These are phyloP conservation scores for Brachionus calyciflorus DNA, from an alignment of 1,140 invertebrate species.

Conservation along the genomic window DNA sequence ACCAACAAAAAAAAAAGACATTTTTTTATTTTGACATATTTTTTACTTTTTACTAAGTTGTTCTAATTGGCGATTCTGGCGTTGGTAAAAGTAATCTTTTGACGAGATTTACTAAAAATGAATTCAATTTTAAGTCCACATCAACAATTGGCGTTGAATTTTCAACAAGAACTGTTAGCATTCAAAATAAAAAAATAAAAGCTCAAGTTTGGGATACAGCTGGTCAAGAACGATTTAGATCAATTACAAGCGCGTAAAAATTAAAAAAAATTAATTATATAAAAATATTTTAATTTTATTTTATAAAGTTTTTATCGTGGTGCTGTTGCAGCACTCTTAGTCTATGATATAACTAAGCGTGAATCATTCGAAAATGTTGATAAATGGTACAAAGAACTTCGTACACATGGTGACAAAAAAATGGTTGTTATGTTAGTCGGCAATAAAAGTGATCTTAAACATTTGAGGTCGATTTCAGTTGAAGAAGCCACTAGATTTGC, in stretches of 20 bases:
- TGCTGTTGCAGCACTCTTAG: conserved; percentile 82
- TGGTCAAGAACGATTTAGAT: conserved; percentile 94
- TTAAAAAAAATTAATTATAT: too few relatives aligned
- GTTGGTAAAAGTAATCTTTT: conserved; percentile 99
- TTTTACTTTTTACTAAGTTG: too few relatives aligned
- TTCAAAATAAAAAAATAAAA: conserved; percentile 67
- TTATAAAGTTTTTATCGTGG: conserved; percentile 65
- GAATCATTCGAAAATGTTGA: conserved; percentile 98
- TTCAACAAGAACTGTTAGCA: conserved; percentile 68
- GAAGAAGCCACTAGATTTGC: conserved; percentile 48
- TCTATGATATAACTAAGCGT: conserved; percentile 88
- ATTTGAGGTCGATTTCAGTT: conserved; percentile 31
- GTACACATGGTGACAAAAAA: conserved; percentile 91
- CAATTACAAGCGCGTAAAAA: conserved; percentile 83
- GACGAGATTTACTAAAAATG: conserved; percentile 98
- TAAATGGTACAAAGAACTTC: conserved; percentile 98
- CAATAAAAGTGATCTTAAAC: conserved; percentile 48
- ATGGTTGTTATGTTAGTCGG: conserved; percentile 98
- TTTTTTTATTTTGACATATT: too few relatives aligned
- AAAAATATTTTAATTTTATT: not conserved
- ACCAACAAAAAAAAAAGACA: too few relatives aligned
- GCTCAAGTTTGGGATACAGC: conserved; percentile 97
- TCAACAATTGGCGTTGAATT: conserved; percentile 99
- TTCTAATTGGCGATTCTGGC: conserved; percentile 97
- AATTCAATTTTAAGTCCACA: conserved; percentile 99